phyloP scores from a whole-genome alignment of 2,113 vertebrate species.

The Solea solea region DNA sequence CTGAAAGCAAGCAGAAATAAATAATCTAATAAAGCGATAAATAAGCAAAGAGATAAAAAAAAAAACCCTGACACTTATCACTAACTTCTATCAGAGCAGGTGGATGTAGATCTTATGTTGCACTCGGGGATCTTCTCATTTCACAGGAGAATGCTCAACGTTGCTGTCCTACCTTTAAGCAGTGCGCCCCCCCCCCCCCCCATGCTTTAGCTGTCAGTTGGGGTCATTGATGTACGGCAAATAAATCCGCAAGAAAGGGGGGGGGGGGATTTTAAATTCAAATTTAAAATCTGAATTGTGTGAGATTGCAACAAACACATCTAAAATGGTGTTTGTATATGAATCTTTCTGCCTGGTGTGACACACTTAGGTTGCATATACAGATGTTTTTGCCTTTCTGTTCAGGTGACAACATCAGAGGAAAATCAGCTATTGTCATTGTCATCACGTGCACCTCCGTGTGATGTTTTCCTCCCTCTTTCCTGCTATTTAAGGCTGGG shows the following conservation, averaged over 20 bases:
- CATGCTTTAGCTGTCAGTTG: constrained; percentile 28
- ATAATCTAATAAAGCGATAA: constrained; percentile 61
- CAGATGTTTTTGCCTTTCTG: not conserved
- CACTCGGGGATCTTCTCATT: constrained; percentile 68
- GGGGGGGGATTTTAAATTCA: no score
- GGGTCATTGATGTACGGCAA: constrained; percentile 36
- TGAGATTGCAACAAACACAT: not conserved
- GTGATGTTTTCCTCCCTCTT: constrained; percentile 62
- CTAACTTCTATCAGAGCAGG: constrained; percentile 41
- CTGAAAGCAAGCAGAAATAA: constrained; percentile 51
- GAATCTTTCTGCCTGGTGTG: no score
- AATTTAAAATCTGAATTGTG: not conserved
- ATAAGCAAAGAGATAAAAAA: constrained; percentile 61
- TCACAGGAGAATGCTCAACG: constrained; percentile 64
- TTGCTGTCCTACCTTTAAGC: constrained; percentile 55
- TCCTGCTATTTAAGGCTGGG: constrained; percentile 31
- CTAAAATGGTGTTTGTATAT: no score
- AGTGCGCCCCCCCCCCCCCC: no score
- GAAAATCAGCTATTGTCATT: constrained; percentile 70
- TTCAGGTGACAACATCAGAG: constrained; percentile 46
- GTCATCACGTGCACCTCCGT: constrained; percentile 27
- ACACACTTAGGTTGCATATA: not conserved
- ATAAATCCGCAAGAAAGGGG: constrained; percentile 51
- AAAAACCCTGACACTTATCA: constrained; percentile 47
- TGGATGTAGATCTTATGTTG: constrained; percentile 51